Percentiles rank a stretch among this genome's conserved stretches.
These are phyloP conservation scores for Pedicia rivosa DNA, from an alignment of 2,888 invertebrate species.

Conservation along the genomic window DNA sequence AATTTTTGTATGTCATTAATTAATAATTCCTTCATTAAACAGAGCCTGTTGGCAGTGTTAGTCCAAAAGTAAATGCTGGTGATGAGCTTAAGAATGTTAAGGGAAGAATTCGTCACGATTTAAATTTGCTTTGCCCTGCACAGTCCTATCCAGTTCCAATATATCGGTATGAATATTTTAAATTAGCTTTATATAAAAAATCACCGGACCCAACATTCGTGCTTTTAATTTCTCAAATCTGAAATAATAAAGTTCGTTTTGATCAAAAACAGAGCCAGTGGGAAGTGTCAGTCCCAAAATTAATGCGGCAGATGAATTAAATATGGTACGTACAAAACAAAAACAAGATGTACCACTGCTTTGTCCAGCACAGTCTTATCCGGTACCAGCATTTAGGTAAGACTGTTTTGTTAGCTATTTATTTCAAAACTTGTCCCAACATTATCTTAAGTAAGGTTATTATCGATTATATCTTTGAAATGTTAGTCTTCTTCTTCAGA, in stretches of 20 bases:
- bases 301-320: slow-evolving; percentile 47
- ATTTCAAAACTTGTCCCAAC: no score
- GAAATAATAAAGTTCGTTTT: no score
- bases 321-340: slow-evolving; percentile 35
- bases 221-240: no score
- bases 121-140: slow-evolving; percentile 54
- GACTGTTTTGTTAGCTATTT: no score
- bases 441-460: no score
- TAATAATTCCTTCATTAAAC: no score
- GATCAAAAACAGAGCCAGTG: slow-evolving; percentile 37
- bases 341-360: slow-evolving; percentile 42
- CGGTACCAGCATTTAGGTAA: slow-evolving; percentile 53
- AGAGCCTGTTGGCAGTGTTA: slow-evolving; percentile 41
- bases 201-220: slow-evolving; percentile 13
- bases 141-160: slow-evolving; percentile 25
- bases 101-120: slow-evolving; percentile 23
- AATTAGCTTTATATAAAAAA: no score
- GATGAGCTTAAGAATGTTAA: slow-evolving; percentile 24
- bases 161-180: neutral
- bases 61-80: slow-evolving; percentile 43
- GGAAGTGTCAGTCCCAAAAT: slow-evolving; percentile 45
- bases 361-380: slow-evolving; percentile 63
- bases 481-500: no score
- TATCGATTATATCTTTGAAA: no score
- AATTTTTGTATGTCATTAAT: no score